These are phyloP conservation scores for Tipula helvola DNA, from an alignment of 2,888 invertebrate species.

Conservation along the genomic window DNA sequence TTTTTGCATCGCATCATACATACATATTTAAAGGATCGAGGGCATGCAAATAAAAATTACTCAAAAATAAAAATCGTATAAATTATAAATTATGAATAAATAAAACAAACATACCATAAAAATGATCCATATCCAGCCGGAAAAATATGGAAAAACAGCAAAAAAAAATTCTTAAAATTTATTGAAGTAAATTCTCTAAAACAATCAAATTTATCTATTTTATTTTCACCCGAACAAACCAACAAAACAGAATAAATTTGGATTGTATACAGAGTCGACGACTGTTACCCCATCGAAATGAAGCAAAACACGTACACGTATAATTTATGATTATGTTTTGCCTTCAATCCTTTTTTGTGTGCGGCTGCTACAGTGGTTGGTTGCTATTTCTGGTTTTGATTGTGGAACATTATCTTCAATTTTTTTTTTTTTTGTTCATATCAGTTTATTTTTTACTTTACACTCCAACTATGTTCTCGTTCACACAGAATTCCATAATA, in stretches of 20 bases:
- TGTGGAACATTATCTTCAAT: not conserved
- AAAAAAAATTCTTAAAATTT: not conserved
- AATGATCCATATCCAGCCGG: not conserved
- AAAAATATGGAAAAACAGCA: not conserved
- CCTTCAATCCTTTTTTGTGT: not conserved
- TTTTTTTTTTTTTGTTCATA: not conserved
- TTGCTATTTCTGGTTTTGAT: not conserved
- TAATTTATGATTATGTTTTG: not conserved
- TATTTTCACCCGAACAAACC: not conserved
- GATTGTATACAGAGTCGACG: not conserved
- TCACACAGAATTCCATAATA: constrained; percentile 4
- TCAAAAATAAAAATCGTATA: not conserved
- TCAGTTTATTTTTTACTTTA: not conserved
- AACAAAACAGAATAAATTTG: not conserved
- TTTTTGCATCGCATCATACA: not conserved
- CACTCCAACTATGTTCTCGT: not conserved
- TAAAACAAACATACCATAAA: not conserved
- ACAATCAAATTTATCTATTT: constrained; percentile 4
- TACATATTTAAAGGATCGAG: not conserved
- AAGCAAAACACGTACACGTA: not conserved
- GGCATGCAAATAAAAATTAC: not conserved
- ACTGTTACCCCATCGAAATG: not conserved
- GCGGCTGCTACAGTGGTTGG: not conserved
- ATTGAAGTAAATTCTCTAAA: not conserved
- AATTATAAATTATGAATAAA: not conserved